These are phyloP conservation scores for Aphaenogaster ashmeadi DNA, from an alignment of 1,140 invertebrate species.

Conservation along the genomic window DNA sequence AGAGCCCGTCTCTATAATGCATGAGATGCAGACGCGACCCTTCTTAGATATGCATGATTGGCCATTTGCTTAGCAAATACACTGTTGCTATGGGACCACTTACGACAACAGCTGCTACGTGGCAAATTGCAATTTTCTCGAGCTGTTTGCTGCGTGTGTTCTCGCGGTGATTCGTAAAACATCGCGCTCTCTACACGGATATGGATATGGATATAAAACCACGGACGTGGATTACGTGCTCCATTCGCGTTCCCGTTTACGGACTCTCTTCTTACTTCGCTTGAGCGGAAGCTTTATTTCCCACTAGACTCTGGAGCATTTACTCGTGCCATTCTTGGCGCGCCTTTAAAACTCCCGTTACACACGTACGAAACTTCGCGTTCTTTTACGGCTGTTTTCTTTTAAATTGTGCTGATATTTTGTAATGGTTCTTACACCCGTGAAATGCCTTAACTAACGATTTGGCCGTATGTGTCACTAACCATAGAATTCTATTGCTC, in stretches of 20 bases:
- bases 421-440: conserved; percentile 22
- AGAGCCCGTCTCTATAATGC: conserved; percentile 78
- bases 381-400: conserved; percentile 58
- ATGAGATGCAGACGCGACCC: conserved; percentile 80
- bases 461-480: conserved; percentile 6
- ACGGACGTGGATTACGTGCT: conserved; percentile 62
- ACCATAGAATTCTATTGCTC: background rate
- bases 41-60: conserved; percentile 83
- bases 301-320: conserved; percentile 62
- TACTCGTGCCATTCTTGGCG: conserved; percentile 62
- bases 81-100: conserved; percentile 60
- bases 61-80: conserved; percentile 84
- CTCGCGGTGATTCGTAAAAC: conserved; percentile 64
- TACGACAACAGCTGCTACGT: conserved; percentile 57
- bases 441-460: background rate
- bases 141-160: background rate
- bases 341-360: conserved; percentile 62
- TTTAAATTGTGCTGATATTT: conserved; percentile 61
- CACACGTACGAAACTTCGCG: conserved; percentile 59
- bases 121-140: conserved; percentile 68
- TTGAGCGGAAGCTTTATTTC: conserved; percentile 64
- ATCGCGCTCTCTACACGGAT: conserved; percentile 41
- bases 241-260: conserved; percentile 62
- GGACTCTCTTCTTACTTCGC: conserved; percentile 57
- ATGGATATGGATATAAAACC: conserved; percentile 65